These are phyloP conservation scores for Microplitis deprimator DNA, from an alignment of 2,888 invertebrate species.

Conservation along the genomic window DNA sequence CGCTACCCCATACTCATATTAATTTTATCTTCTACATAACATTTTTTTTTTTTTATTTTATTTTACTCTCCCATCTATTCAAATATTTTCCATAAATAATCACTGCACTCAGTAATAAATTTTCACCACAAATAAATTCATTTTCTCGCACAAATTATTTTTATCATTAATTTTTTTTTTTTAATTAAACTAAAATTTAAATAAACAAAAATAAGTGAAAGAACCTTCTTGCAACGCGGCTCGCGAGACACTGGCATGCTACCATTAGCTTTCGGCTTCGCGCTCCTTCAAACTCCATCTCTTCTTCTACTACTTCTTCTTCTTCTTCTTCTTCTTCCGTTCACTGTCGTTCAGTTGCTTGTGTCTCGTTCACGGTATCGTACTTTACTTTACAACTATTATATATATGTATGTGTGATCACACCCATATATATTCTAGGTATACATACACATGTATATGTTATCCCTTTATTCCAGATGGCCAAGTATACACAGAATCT, in stretches of 20 bases:
- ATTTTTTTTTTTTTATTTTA: slow-evolving; percentile 42
- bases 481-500: slow-evolving; percentile 45
- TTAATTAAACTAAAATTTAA: neutral
- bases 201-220: slow-evolving; percentile 25
- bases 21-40: slow-evolving; percentile 41
- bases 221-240: slow-evolving; percentile 64
- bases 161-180: neutral
- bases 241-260: slow-evolving; percentile 68
- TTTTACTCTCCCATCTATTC: slow-evolving; percentile 26
- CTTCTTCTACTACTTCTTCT: slow-evolving; percentile 52
- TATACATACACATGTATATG: neutral
- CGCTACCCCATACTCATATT: slow-evolving; percentile 64
- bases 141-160: neutral
- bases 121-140: neutral
- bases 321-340: slow-evolving; percentile 54
- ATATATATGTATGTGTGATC: neutral
- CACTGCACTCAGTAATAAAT: neutral
- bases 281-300: slow-evolving; percentile 56
- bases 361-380: neutral
- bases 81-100: neutral
- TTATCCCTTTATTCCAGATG: slow-evolving; percentile 31
- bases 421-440: neutral
- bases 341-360: slow-evolving; percentile 44
- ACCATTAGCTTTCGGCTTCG: slow-evolving; percentile 65
- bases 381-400: slow-evolving; percentile 6